Evolutionary conservation across 2,797 vertebrate genomes (phyloP).

Genomic region (Erithacus rubecula): DNA sequence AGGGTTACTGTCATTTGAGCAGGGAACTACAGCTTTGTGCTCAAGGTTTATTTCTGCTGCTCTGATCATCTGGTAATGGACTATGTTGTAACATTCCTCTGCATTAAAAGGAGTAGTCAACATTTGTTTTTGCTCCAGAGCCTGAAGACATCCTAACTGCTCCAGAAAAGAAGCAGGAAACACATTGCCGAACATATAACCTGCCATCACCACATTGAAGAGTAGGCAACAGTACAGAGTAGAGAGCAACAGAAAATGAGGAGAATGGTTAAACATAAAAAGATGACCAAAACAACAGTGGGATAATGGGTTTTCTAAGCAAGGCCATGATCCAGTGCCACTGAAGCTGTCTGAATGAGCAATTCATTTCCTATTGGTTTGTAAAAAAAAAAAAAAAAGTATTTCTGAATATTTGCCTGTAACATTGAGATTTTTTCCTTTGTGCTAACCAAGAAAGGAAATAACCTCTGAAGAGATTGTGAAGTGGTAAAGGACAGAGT

Average conservation of each 20-base stretch:
- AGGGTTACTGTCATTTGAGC: conserved; percentile 27
- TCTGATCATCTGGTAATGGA: conserved; percentile 44
- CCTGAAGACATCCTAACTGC: background rate
- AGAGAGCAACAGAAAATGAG: background rate
- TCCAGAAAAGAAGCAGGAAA: background rate
- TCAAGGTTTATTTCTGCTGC: conserved; percentile 59
- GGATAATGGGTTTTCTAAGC: background rate
- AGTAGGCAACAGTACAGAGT: background rate
- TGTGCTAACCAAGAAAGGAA: background rate
- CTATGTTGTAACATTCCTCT: conserved; percentile 38
- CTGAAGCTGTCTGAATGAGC: background rate
- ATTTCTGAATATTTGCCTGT: background rate
- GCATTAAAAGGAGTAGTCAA: conserved; percentile 16
- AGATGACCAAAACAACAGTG: background rate
- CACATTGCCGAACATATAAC: background rate
- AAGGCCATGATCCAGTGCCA: background rate
- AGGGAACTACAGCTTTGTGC: conserved; percentile 6
- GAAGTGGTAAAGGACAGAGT: background rate
- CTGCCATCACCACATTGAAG: background rate
- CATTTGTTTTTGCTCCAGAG: conserved; percentile 41
- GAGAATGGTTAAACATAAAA: background rate
- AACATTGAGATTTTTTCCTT: background rate
- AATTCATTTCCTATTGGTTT: background rate
- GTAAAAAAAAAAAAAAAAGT: background rate
- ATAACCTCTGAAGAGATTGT: background rate